phyloP scores from a whole-genome alignment of 1,140 invertebrate genomes.

The Atta colombica region DNA sequence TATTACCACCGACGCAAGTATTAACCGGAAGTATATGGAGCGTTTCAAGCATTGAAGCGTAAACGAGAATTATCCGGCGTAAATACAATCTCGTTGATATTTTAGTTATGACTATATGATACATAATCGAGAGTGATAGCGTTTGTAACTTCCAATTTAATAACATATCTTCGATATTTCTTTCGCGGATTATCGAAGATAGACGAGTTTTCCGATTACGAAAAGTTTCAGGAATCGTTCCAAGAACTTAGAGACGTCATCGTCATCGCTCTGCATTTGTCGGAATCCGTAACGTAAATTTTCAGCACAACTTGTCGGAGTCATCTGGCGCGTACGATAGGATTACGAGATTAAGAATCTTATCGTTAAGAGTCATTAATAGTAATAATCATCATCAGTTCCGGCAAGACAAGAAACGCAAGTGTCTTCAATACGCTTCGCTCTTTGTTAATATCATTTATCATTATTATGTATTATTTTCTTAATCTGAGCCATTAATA shows the following conservation, averaged over 20 bases:
- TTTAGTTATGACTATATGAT: neutral
- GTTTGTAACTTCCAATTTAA: neutral
- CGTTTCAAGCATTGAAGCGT: conserved; percentile 30
- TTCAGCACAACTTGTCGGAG: conserved; percentile 69
- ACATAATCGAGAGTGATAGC: neutral
- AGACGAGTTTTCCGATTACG: conserved; percentile 14
- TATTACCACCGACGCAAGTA: conserved; percentile 1
- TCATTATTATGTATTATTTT: neutral
- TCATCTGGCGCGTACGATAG: conserved; percentile 71
- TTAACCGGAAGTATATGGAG: conserved; percentile 30
- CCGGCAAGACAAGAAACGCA: conserved; percentile 21
- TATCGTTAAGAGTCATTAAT: conserved; percentile 72
- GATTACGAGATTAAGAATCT: conserved; percentile 78
- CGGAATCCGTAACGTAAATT: conserved; percentile 61
- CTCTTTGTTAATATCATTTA: conserved; percentile 44
- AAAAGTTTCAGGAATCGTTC: conserved; percentile 25
- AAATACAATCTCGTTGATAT: conserved; percentile 17
- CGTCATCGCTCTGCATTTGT: conserved; percentile 38
- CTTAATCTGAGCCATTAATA: too few relatives aligned
- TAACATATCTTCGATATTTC: neutral
- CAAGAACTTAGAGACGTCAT: neutral
- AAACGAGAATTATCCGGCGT: conserved; percentile 17
- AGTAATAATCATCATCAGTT: conserved; percentile 69
- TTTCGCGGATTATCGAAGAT: conserved; percentile 1
- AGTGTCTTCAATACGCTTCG: conserved; percentile 5